Evolutionary conservation across 2,888 invertebrate genomes (phyloP).

Genomic region (Scaptodrosophila latifasciaeformis): DNA sequence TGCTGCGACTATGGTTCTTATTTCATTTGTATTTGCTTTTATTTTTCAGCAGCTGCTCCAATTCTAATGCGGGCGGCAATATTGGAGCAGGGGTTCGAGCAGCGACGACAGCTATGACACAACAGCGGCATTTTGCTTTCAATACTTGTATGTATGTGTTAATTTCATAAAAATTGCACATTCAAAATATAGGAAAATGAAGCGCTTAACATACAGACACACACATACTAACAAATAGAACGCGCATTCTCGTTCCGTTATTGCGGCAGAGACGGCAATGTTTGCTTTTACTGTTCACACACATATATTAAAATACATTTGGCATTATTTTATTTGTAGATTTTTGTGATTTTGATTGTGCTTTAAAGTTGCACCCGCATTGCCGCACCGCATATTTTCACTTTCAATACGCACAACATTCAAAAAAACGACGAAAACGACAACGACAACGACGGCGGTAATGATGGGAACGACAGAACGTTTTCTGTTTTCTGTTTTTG

Average conservation of each 20-base stretch:
- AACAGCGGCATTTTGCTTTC: conserved; percentile 4
- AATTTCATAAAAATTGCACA: conserved; percentile 34
- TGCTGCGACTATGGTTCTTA: background rate
- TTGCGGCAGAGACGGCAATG: conserved; percentile 25
- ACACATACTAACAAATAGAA: background rate
- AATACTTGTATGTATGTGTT: conserved; percentile 15
- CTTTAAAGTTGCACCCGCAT: conserved; percentile 9
- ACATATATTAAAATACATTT: conserved; percentile 23
- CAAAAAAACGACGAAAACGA: too few species aligned
- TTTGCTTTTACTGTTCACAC: conserved; percentile 14
- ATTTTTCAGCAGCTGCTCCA: conserved; percentile 11
- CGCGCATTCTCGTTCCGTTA: conserved; percentile 31
- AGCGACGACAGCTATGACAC: background rate
- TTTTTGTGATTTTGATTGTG: conserved; percentile 14
- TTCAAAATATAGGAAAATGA: conserved; percentile 7
- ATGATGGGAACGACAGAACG: too few species aligned
- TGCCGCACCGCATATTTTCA: conserved; percentile 30
- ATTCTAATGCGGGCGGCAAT: too few species aligned
- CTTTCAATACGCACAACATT: conserved; percentile 23
- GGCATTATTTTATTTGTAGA: conserved; percentile 5
- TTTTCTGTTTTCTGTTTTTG: too few species aligned
- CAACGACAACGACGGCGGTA: too few species aligned
- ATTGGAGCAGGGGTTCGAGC: too few species aligned
- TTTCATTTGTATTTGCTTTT: conserved; percentile 4
- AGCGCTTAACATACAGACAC: background rate